Conservation (phyloP, 1,140 invertebrate genomes). For the Physella acuta region DNA sequence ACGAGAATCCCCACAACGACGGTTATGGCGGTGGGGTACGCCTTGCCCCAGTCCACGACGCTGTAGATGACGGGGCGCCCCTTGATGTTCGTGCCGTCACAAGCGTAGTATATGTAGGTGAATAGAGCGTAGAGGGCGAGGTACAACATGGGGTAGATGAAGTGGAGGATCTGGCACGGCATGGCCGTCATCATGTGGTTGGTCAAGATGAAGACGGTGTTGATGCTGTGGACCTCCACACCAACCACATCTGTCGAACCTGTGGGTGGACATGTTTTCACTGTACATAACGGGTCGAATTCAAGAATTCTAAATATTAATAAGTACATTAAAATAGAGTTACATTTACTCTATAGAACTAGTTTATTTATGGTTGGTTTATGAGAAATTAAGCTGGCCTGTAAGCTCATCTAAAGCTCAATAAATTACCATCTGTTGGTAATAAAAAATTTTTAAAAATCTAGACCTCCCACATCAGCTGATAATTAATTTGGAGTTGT, state of each 20-base stretch:
- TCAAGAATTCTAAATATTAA: no score
- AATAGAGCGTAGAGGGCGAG: conserved; percentile 70
- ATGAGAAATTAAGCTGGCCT: no score
- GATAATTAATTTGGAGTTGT: no score
- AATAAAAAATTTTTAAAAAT: no score
- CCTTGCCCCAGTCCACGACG: conserved; percentile 45
- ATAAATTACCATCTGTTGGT: no score
- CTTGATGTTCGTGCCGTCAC: conserved; percentile 70
- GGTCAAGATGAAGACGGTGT: conserved; percentile 72
- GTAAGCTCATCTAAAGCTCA: no score
- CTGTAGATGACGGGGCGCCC: conserved; percentile 47
- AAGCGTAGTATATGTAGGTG: conserved; percentile 70
- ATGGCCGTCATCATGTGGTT: conserved; percentile 72
- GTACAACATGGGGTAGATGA: conserved; percentile 70
- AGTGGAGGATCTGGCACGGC: conserved; percentile 69
- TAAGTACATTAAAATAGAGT: no score
- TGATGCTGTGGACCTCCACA: conserved; percentile 66
- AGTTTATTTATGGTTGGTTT: no score
- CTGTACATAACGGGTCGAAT: no score
- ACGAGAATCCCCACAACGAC: not conserved
- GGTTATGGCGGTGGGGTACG: conserved; percentile 5
- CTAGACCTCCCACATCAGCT: no score
- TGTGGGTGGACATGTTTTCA: no score
- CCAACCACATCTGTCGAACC: not conserved
- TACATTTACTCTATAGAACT: no score